phyloP scores from a whole-genome alignment of 2,113 vertebrate species.

The Vidua chalybeata region DNA sequence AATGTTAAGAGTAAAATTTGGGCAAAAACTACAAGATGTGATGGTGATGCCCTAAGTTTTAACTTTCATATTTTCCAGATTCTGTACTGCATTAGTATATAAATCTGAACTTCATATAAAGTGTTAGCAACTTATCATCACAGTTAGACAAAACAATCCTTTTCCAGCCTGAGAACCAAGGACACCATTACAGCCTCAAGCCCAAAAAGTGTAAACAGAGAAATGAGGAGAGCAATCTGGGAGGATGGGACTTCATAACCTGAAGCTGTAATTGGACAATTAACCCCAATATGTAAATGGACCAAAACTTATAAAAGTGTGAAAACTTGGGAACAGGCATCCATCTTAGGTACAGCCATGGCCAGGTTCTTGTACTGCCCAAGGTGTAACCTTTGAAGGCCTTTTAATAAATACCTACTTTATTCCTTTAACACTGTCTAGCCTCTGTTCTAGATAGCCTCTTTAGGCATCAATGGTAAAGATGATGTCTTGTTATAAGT shows the following conservation, averaged over 20 bases:
- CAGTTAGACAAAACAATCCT: neutral
- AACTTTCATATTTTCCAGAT: neutral
- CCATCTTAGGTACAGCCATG: fast-evolving
- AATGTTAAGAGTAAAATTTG: neutral
- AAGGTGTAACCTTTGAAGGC: neutral
- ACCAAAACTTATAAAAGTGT: neutral
- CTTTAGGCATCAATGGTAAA: neutral
- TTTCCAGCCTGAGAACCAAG: neutral
- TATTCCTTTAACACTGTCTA: neutral
- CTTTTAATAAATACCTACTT: neutral
- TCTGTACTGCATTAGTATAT: neutral
- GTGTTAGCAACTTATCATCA: neutral
- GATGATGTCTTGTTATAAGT: neutral
- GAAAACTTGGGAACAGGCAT: neutral
- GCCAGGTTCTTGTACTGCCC: neutral
- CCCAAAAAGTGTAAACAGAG: neutral
- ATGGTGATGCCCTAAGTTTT: neutral
- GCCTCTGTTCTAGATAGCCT: neutral
- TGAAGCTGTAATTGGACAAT: neutral
- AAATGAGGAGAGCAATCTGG: neutral
- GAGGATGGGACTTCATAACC: neutral
- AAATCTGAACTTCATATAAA: neutral
- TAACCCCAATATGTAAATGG: neutral
- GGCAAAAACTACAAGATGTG: neutral
- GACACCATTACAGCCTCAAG: fast-evolving